A percentile compares a stretch with the other conserved stretches of the same genome.
phyloP scores from a whole-genome alignment of 1,140 invertebrate species.

The Caenorhabditis brenneri region DNA sequence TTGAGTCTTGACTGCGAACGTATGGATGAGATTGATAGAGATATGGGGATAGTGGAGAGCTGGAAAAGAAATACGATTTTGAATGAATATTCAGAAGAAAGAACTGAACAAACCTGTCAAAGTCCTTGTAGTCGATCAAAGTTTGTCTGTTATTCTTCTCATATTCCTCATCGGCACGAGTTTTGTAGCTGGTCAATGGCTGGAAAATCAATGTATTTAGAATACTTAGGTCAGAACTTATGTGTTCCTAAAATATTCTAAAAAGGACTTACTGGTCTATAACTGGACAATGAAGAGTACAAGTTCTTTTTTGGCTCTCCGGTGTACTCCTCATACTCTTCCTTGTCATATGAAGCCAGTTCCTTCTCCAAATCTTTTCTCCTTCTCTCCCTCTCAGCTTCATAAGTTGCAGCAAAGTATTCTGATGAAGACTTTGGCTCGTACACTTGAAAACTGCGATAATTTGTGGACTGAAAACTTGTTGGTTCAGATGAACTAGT shows the following conservation, averaged over 20 bases:
- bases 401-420: slow-evolving; percentile 50
- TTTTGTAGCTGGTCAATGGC: slow-evolving; percentile 42
- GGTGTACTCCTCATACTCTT: slow-evolving; percentile 17
- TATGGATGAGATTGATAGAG: slow-evolving; percentile 58
- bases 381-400: slow-evolving; percentile 34
- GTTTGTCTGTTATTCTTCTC: slow-evolving; percentile 55
- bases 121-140: slow-evolving; percentile 57
- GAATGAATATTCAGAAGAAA: not conserved
- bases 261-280: not conserved
- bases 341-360: not conserved
- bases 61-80: not conserved
- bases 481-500: too few species aligned
- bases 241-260: not conserved
- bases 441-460: slow-evolving; percentile 54
- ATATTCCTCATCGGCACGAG: slow-evolving; percentile 53
- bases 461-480: slow-evolving; percentile 10
- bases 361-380: slow-evolving; percentile 27
- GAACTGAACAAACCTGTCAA: slow-evolving; percentile 45
- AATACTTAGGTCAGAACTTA: too few species aligned
- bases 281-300: slow-evolving; percentile 5
- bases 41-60: slow-evolving; percentile 59
- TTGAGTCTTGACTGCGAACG: slow-evolving; percentile 56
- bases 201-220: not conserved
- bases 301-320: not conserved
- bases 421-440: slow-evolving; percentile 58